A percentile compares a stretch with the other conserved stretches of the same genome.
Conservation (phyloP, 2,113 vertebrate genomes). For the Sinocyclocheilus maitianheensis region DNA sequence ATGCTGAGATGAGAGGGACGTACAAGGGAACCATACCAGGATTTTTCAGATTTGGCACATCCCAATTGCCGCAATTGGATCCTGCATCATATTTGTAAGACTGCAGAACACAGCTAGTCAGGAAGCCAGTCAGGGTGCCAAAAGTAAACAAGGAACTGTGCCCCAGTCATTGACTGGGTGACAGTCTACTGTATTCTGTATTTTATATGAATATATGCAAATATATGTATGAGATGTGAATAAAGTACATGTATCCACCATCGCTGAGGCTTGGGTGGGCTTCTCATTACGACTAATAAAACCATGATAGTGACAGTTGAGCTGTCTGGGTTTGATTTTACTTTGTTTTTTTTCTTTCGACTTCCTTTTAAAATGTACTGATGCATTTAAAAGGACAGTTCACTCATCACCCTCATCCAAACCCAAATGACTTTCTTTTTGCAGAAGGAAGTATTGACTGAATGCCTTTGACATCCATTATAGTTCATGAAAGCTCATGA, state of each 20-base stretch:
- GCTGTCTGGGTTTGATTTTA: not conserved
- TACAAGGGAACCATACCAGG: slow-evolving; percentile 41
- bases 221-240: slow-evolving; percentile 77
- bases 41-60: slow-evolving; percentile 56
- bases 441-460: not conserved
- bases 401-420: not conserved
- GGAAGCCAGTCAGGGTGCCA: slow-evolving; percentile 76
- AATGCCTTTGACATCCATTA: not conserved
- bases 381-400: not conserved
- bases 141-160: slow-evolving; percentile 72
- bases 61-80: slow-evolving; percentile 21
- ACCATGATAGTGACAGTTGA: not conserved
- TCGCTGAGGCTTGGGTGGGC: slow-evolving; percentile 9
- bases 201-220: slow-evolving; percentile 81
- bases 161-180: slow-evolving; percentile 71
- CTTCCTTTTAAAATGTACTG: not conserved
- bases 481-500: not conserved
- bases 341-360: not conserved
- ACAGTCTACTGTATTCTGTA: slow-evolving; percentile 80
- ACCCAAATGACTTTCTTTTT: not conserved
- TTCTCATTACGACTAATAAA: not conserved
- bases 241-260: slow-evolving; percentile 76
- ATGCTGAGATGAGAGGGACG: slow-evolving; percentile 18
- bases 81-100: slow-evolving; percentile 26
- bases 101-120: slow-evolving; percentile 66